Evolutionary conservation across 2,888 invertebrate species (phyloP), one percentile per base, ranked within the genome.

Genomic region (Cephus pygmeus): DNA sequence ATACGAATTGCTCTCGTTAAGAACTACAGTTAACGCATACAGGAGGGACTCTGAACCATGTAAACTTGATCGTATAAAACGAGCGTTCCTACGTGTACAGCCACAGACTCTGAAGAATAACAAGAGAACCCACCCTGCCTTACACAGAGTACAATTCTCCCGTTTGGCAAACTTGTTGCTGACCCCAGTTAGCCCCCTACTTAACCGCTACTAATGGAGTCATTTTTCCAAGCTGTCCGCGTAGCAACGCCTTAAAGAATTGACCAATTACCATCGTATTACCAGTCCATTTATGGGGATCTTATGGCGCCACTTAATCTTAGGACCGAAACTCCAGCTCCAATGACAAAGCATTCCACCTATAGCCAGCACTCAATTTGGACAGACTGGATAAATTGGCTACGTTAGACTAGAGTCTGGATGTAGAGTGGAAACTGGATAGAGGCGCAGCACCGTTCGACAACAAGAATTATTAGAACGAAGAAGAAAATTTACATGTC

Each of bases 181-280:
- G 75, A 69, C 76, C 78, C 78, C 81, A 56, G 56, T 56, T 56
- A 56, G 56, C 73, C 73, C 75, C 77, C 78, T 79, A 71, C 79
- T 74, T 77, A 79, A 81, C 82, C 85, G 78, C 81, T 85, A 86
- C 87, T 90, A 91, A 91, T 91, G 88, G 91, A 91, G 90, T 91
- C 90, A 91, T 91, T 91, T 91, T 90, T 91, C 90, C 85, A 86
- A 82, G 81, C 83, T 81, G 86, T 87, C 85, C 83, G 79, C 78
- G 80, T 79, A 77, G 77, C 79, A 80, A 84, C 83, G 83, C 83
- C 87, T 88, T 89, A 89, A 89, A 56, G 87, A 88, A 91, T 91
- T 91, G 90, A 90, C 88, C 91, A 91, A 91, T 91, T 91, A 91
- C 89, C 88, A 90, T 89, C 89, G 89, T 90, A 91, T 91, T 89